Evolutionary conservation across 2,888 invertebrate species (phyloP).

Genomic region (Melanostoma scalare): DNA sequence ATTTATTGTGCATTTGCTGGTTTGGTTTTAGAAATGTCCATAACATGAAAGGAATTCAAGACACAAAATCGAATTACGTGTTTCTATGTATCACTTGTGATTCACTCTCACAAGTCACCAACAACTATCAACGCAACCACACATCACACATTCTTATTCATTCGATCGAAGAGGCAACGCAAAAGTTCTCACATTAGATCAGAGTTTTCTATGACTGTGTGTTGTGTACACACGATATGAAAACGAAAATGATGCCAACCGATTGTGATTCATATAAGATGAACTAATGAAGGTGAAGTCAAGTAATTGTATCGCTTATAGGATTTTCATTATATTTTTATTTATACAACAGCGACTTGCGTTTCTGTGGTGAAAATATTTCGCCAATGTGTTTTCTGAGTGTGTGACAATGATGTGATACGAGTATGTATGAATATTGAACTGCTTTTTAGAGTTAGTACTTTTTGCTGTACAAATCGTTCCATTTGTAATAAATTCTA

Average conservation of each 20-base stretch:
- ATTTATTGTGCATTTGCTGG: no score
- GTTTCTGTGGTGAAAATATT: conserved; percentile 20
- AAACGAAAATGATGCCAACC: conserved; percentile 46
- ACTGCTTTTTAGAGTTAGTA: not conserved
- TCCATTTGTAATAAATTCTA: conserved; percentile 7
- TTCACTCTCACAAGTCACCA: conserved; percentile 26
- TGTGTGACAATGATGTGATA: not conserved
- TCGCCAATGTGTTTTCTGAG: not conserved
- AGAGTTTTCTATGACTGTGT: conserved; percentile 16
- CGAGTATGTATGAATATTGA: not conserved
- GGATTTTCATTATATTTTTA: conserved; percentile 30
- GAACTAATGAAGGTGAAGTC: conserved; percentile 50
- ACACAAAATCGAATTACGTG: not conserved
- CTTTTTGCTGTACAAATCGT: not conserved
- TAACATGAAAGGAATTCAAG: conserved; percentile 35
- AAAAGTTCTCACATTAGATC: conserved; percentile 42
- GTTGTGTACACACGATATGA: not conserved
- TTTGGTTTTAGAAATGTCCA: not conserved
- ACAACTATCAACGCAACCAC: conserved; percentile 24
- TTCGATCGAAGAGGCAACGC: not conserved
- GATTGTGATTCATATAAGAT: conserved; percentile 54
- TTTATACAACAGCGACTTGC: conserved; percentile 23
- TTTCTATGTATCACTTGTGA: conserved; percentile 18
- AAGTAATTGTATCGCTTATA: conserved; percentile 45
- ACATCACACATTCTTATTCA: conserved; percentile 18